phyloP scores from a whole-genome alignment of 2,888 invertebrate species.

The Antheraea yamamai region DNA sequence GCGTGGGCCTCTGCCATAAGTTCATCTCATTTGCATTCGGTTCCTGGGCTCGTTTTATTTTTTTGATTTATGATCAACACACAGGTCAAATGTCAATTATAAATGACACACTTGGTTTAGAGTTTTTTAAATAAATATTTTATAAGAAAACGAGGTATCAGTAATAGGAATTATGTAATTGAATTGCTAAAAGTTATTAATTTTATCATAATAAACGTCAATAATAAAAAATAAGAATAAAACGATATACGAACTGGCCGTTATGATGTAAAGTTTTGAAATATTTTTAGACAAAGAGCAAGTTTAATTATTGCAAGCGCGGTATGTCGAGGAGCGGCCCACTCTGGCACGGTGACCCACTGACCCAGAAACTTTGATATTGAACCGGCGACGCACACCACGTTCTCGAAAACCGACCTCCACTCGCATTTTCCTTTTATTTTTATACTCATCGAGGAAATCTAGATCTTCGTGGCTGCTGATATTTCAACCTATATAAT shows the following conservation, averaged over 20 bases:
- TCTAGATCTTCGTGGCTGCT: background rate
- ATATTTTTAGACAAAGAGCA: slow-evolving; percentile 58
- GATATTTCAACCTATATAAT: background rate
- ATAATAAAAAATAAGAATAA: slow-evolving; percentile 29
- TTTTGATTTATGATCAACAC: slow-evolving; percentile 11
- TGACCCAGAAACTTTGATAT: slow-evolving; percentile 80
- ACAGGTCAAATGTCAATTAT: background rate
- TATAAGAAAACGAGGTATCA: background rate
- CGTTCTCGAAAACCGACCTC: slow-evolving; percentile 76
- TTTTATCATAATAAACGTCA: slow-evolving; percentile 12
- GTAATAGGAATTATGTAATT: background rate
- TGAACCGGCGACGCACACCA: slow-evolving; percentile 75
- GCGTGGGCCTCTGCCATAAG: slow-evolving; percentile 62
- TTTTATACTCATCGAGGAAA: slow-evolving; percentile 28
- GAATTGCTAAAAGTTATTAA: background rate
- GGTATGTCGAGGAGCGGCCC: slow-evolving; percentile 51
- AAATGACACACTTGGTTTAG: background rate
- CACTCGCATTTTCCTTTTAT: slow-evolving; percentile 67
- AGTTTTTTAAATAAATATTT: background rate
- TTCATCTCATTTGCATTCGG: slow-evolving; percentile 23
- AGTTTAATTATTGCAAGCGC: slow-evolving; percentile 57
- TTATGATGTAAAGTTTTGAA: slow-evolving; percentile 45
- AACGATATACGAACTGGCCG: slow-evolving; percentile 16
- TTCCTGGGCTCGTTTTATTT: slow-evolving; percentile 8
- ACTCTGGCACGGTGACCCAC: slow-evolving; percentile 75